Evolutionary conservation across 2,888 invertebrate genomes (phyloP).

Genomic region (Drosophila affinis): DNA sequence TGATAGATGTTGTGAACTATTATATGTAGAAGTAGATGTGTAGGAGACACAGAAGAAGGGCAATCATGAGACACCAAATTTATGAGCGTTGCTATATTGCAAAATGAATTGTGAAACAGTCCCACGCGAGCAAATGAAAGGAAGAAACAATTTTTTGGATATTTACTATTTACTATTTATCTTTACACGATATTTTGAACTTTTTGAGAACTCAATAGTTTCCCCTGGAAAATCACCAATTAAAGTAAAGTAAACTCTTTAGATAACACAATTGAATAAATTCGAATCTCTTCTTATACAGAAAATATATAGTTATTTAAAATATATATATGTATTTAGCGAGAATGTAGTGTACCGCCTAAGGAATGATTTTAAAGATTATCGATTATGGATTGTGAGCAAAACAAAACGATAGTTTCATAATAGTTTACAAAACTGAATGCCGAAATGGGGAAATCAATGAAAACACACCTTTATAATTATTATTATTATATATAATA

Average conservation of each 20-base stretch:
- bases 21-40: slow-evolving; percentile 8
- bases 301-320: slow-evolving; percentile 8
- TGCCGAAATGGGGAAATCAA: slow-evolving; percentile 24
- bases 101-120: not conserved
- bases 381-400: slow-evolving; percentile 41
- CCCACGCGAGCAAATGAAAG: not conserved
- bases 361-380: slow-evolving; percentile 53
- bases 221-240: slow-evolving; percentile 1
- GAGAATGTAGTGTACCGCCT: slow-evolving; percentile 45
- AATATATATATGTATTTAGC: slow-evolving; percentile 11
- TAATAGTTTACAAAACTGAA: slow-evolving; percentile 25
- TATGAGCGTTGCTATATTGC: not conserved
- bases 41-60: not conserved
- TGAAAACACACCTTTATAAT: not conserved
- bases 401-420: slow-evolving; percentile 14
- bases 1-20: slow-evolving; percentile 10
- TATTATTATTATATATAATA: not conserved
- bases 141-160: not conserved
- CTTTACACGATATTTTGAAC: not conserved
- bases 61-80: not conserved
- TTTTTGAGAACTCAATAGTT: not conserved
- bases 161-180: not conserved
- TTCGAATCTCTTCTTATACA: slow-evolving; percentile 51
- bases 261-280: slow-evolving; percentile 47
- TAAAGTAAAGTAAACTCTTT: slow-evolving; percentile 32